A percentile compares a stretch with the other conserved stretches of the same genome.
These are phyloP conservation scores for Smittia sp. DNA, from an alignment of 2,888 invertebrate genomes.

Conservation along the genomic window DNA sequence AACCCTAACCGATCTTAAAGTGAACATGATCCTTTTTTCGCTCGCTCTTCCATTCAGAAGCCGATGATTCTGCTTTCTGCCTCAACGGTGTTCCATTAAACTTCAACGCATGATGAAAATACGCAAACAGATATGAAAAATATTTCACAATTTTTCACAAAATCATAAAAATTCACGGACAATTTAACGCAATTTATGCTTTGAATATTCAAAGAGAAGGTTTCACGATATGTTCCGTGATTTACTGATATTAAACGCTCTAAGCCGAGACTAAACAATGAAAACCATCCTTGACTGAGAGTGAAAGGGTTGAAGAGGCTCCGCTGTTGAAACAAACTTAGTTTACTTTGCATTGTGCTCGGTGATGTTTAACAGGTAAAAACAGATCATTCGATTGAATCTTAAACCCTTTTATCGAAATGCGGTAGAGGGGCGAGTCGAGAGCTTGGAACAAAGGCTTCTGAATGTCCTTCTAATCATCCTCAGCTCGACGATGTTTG, in stretches of 20 bases:
- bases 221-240: constrained; percentile 16
- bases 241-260: constrained; percentile 29
- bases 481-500: not conserved
- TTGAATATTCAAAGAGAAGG: constrained; percentile 32
- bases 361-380: constrained; percentile 38
- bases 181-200: constrained; percentile 42
- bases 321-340: constrained; percentile 15
- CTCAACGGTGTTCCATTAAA: not conserved
- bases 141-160: constrained; percentile 28
- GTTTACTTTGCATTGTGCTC: constrained; percentile 35
- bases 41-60: not conserved
- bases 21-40: constrained; percentile 11
- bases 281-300: constrained; percentile 25
- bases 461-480: not conserved
- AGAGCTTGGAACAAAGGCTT: not conserved
- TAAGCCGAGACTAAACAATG: constrained; percentile 36
- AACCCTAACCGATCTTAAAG: constrained; percentile 5
- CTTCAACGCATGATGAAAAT: not conserved
- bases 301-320: constrained; percentile 38
- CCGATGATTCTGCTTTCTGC: not conserved
- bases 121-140: not conserved
- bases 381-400: constrained; percentile 36
- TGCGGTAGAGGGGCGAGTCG: constrained; percentile 22
- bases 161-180: constrained; percentile 41
- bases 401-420: constrained; percentile 9